Evolutionary conservation across 2,888 invertebrate genomes (phyloP), one percentile per base, ranked within the genome.

Genomic region (Meliscaeva auricollis): DNA sequence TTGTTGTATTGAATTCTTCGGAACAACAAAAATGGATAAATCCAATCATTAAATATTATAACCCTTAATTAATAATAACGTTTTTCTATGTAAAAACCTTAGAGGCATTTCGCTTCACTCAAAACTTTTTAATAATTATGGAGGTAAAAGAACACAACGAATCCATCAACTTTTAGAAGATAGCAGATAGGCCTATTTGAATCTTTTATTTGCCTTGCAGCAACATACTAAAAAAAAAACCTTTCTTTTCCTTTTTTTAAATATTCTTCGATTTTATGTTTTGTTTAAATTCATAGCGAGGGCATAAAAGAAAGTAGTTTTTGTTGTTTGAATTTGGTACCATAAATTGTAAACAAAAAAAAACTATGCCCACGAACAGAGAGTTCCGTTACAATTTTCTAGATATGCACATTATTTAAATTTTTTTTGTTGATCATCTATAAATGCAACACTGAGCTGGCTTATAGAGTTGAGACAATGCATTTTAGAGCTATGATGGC

Each of bases 1-100:
- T 2, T 0, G 38, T 26, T 15, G 26, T 22, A 62, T 9, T 22
- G 26, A 62, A 62, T 62, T 44, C 58, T 38, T 58, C n/a, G n/a
- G 20, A 66, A 48, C 46, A 35, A 8, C 32, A 46, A 66, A 38
- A 76, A 74, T 69, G 73, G 73, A 85, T 56, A 73, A 77, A 64
- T 64, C 62, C 72, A 85, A 80, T 85, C 84, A 84, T 84, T 80
- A 85, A 69, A 60, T 74, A 62, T 72, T 73, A 62, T 72, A 85
- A 77, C 50, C 73, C 35, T 62, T 77, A 81, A 85, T 85, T 81
- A 85, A 81, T 80, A 79, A 50, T 46, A n/a, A 60, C 60, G 64
- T 64, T 69, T 58, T 72, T 77, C 32, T 32, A 32, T 68, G 15
- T 35, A 32, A 22, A 64, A 54, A 82, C 54, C 72, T 38, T 30